Evolutionary conservation across 2,797 vertebrate genomes (phyloP), one percentile per base, ranked within the genome.

Genomic region (Leptoclinus maculatus): DNA sequence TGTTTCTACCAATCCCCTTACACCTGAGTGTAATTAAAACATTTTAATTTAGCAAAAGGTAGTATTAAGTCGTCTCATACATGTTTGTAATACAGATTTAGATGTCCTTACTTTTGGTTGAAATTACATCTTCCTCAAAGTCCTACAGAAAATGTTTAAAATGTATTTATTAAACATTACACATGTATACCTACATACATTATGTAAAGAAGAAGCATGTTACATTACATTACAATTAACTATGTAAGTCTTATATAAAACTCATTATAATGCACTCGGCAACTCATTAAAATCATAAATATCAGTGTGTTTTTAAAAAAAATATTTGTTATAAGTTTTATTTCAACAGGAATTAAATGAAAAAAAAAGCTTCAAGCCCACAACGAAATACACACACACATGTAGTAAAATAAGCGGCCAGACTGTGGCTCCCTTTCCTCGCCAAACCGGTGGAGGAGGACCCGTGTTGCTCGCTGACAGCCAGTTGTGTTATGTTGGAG

Each of bases 401-500:
- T 67, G 85, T 87, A 90, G 78, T 86, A 49, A 56, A 54, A 47
- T 0, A 5, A 29, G 54, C 66, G 86, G 54, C 93, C 93, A 93
- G 91, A 74, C 34, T 4, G 86, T 32, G 93, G 87, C 95, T 78
- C 93, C 82, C 81, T 92, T 51, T 79, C 77, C 39, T 70, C 76
- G 13, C 57, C 77, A 4, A 23, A 51, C 80, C 59, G 70, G 9
- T 2, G n/a, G 16, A 32, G 49, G 45, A 68, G 66, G 29, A 66
- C 32, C 58, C 41, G 51, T 34, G 74, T 29, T 29, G 51, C 62
- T 16, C 66, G 2, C 83, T 88, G 88, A 87, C 90, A 90, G 87
- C 84, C 89, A 53, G 83, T 66, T 63, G 85, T 90, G 87, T 87
- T 89, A 64, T 91, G 86, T 85, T 89, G 89, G 90, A 91, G 92